Conservation (phyloP, 1,140 invertebrate genomes). For the Prorops nasuta region DNA sequence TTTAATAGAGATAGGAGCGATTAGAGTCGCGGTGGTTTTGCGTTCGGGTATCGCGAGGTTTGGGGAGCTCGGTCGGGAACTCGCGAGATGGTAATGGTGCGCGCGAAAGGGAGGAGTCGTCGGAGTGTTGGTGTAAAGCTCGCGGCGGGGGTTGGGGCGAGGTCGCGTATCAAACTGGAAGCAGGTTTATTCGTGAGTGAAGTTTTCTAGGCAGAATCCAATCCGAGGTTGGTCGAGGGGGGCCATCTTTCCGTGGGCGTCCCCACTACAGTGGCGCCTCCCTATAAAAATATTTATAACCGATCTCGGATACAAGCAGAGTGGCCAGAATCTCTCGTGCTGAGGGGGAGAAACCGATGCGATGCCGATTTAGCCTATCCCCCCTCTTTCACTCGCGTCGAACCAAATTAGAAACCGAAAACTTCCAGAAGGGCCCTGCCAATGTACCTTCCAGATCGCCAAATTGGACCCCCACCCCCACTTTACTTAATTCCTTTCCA, state of each 20-base stretch:
- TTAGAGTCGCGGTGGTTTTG: no score
- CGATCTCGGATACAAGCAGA: conserved; percentile 31
- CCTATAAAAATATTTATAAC: conserved; percentile 55
- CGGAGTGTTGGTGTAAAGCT: neutral
- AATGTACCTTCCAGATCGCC: neutral
- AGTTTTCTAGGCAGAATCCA: conserved; percentile 49
- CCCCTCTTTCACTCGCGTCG: neutral
- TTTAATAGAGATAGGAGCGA: no score
- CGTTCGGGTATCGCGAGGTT: no score
- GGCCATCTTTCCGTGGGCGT: conserved; percentile 17
- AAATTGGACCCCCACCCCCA: no score
- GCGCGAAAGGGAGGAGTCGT: no score
- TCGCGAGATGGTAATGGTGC: no score
- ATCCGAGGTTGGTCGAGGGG: conserved; percentile 12
- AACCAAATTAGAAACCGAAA: conserved; percentile 23
- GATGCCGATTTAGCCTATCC: neutral
- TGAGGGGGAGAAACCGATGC: neutral
- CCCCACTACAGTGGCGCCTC: conserved; percentile 26
- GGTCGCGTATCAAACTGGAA: conserved; percentile 40
- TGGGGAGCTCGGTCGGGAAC: no score
- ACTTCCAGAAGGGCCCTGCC: conserved; percentile 9
- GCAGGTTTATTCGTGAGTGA: conserved; percentile 35
- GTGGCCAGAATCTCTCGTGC: conserved; percentile 12
- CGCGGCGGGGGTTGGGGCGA: conserved; percentile 22
- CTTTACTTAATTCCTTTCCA: no score